Evolutionary conservation across 2,797 vertebrate species (phyloP).

Genomic region (Hipposideros larvatus): DNA sequence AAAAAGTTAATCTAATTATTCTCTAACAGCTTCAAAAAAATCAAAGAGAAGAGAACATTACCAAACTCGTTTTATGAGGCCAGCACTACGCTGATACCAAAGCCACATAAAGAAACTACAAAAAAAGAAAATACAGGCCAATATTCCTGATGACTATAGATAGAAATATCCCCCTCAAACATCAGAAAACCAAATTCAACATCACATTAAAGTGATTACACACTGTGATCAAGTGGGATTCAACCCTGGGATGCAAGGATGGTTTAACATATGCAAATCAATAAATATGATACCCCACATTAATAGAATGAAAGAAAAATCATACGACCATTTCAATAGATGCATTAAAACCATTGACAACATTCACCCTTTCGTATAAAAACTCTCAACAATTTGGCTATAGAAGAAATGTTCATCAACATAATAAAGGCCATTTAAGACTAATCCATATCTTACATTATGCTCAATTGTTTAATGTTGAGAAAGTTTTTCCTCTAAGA

Average conservation of each 20-base stretch:
- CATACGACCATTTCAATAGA: background rate
- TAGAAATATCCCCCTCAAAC: background rate
- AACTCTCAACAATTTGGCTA: background rate
- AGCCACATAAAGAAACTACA: background rate
- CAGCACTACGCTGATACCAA: background rate
- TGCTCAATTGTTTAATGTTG: background rate
- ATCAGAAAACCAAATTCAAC: background rate
- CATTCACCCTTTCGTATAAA: background rate
- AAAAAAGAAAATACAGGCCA: background rate
- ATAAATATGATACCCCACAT: background rate
- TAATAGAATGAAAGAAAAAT: background rate
- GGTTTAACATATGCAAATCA: background rate
- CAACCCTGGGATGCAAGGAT: background rate
- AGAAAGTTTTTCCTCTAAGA: background rate
- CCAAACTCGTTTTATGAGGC: background rate
- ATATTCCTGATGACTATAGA: background rate
- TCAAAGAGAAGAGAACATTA: background rate
- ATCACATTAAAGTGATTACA: background rate
- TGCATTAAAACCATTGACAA: background rate
- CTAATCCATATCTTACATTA: background rate
- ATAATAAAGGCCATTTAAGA: background rate
- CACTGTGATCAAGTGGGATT: background rate
- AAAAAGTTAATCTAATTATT: background rate
- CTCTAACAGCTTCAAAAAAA: background rate
- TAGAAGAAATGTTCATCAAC: background rate